These are phyloP conservation scores for Gymnopithys bicolor DNA, from an alignment of 2,797 vertebrate species.

Conservation along the genomic window DNA sequence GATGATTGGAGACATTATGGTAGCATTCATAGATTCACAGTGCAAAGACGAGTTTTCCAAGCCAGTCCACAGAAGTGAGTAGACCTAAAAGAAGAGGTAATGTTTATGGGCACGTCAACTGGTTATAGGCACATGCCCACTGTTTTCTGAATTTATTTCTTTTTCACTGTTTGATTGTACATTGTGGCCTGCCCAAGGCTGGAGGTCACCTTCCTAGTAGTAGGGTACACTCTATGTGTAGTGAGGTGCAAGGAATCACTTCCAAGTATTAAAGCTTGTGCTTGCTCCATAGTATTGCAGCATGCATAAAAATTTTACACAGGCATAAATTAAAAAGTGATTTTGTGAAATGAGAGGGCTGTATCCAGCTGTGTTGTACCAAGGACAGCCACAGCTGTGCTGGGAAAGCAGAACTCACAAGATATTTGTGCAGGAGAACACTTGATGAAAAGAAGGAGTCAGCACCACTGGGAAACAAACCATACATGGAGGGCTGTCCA, in stretches of 20 bases:
- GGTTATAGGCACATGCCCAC: background rate
- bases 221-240: background rate
- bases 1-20: background rate
- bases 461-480: background rate
- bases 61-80: background rate
- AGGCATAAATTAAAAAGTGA: background rate
- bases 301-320: background rate
- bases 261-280: background rate
- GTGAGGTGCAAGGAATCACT: background rate
- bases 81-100: background rate
- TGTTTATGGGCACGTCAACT: background rate
- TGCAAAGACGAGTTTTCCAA: background rate
- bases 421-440: background rate
- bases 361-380: background rate
- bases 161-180: background rate
- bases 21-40: background rate
- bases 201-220: background rate
- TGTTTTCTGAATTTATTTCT: background rate
- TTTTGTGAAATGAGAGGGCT: background rate
- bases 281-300: background rate
- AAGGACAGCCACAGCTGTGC: background rate
- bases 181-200: background rate
- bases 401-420: background rate
- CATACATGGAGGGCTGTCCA: fast-evolving
- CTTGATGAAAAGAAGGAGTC: background rate